Conservation (phyloP, 1,140 invertebrate genomes). For the Drosophila mauritiana region DNA sequence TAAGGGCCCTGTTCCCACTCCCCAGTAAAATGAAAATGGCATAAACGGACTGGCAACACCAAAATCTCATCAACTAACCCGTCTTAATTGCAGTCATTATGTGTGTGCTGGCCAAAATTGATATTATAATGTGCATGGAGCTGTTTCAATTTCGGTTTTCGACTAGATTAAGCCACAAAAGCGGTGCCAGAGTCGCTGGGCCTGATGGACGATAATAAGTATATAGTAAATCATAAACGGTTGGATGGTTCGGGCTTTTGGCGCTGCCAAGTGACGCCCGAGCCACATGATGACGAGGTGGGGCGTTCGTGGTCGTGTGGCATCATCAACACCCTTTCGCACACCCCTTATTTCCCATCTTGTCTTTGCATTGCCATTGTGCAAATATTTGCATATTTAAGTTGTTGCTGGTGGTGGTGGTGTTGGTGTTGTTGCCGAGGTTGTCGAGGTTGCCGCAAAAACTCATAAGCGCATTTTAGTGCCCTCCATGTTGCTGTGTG, state of each 20-base stretch:
- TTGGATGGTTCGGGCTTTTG: conserved; percentile 39
- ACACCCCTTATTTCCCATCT: conserved; percentile 9
- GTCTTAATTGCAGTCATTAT: conserved; percentile 71
- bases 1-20: conserved; percentile 15
- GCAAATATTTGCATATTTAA: conserved; percentile 83
- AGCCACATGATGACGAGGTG: conserved; percentile 27
- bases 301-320: conserved; percentile 35
- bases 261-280: conserved; percentile 39
- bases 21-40: background rate
- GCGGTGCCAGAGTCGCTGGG: conserved; percentile 19
- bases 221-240: conserved; percentile 54
- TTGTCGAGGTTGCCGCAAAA: conserved; percentile 65
- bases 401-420: conserved; percentile 49
- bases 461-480: conserved; percentile 81
- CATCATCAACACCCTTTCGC: conserved; percentile 61
- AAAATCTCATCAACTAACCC: conserved; percentile 45
- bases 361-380: conserved; percentile 64
- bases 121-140: conserved; percentile 64
- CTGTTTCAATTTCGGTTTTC: conserved; percentile 37
- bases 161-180: conserved; percentile 66
- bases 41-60: conserved; percentile 1
- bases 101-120: conserved; percentile 41
- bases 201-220: conserved; percentile 38
- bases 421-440: conserved; percentile 45
- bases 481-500: conserved; percentile 37